Evolutionary conservation across 2,888 invertebrate genomes (phyloP).

Genomic region (Ernsta delagoae): DNA sequence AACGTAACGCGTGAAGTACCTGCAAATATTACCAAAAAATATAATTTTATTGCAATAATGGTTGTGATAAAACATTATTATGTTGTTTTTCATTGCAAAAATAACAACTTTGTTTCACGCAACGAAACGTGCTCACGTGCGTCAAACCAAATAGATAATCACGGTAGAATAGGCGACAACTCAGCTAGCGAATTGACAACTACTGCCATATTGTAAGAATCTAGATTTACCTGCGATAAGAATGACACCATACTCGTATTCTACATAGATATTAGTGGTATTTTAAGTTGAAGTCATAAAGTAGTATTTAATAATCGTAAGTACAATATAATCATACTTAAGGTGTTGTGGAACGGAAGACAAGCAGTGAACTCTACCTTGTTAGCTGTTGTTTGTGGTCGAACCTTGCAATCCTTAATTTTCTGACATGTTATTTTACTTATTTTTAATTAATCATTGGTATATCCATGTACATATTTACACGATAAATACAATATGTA

Average conservation of each 20-base stretch:
- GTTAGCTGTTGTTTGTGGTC: conserved; percentile 8
- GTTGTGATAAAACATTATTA: conserved; percentile 78
- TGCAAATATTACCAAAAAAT: conserved; percentile 72
- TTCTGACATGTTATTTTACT: neutral
- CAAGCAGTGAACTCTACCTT: conserved; percentile 4
- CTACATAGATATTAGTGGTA: conserved; percentile 52
- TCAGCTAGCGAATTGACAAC: conserved; percentile 83
- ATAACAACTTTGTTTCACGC: conserved; percentile 51
- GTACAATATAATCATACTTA: conserved; percentile 56
- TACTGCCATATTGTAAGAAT: conserved; percentile 84
- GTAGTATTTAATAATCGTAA: conserved; percentile 81
- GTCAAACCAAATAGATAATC: conserved; percentile 67
- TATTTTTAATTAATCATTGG: conserved; percentile 2
- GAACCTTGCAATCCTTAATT: conserved; percentile 22
- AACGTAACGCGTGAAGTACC: conserved; percentile 65
- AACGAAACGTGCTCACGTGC: conserved; percentile 56
- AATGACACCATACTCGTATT: conserved; percentile 45
- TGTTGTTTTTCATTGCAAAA: conserved; percentile 63
- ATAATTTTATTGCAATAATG: conserved; percentile 77
- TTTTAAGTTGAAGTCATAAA: conserved; percentile 82
- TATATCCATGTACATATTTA: conserved; percentile 24
- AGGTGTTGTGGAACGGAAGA: conserved; percentile 16
- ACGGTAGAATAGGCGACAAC: conserved; percentile 66
- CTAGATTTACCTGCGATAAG: conserved; percentile 71
- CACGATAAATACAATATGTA: too few relatives aligned